These are phyloP conservation scores for Paragorgia papillata DNA, from an alignment of 92 coral and sea anemone species.

Conservation along the genomic window DNA sequence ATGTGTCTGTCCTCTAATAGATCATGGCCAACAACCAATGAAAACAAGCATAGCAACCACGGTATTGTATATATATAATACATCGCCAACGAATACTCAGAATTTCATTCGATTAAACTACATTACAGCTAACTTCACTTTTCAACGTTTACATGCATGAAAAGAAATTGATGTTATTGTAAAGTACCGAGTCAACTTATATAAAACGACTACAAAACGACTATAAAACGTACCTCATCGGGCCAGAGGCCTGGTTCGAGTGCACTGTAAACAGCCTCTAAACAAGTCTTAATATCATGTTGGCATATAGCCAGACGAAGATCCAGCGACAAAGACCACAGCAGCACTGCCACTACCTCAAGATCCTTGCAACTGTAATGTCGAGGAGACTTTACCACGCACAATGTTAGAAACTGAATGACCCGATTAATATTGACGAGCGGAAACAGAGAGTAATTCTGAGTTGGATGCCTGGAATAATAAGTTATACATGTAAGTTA, in stretches of 20 bases:
- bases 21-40: no score
- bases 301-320: constrained; percentile 66
- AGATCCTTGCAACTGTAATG: constrained; percentile 64
- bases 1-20: no score
- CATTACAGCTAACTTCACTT: no score
- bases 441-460: constrained; percentile 49
- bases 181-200: no score
- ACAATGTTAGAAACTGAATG: constrained; percentile 75
- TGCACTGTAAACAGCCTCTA: constrained; percentile 70
- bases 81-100: no score
- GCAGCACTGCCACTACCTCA: constrained; percentile 57
- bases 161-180: no score
- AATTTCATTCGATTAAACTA: no score
- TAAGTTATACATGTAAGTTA: background rate
- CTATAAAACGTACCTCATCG: constrained; percentile 66
- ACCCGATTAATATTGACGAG: constrained; percentile 64
- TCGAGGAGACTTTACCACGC: constrained; percentile 66
- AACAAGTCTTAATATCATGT: constrained; percentile 82
- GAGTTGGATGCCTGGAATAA: background rate
- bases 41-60: no score
- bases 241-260: constrained; percentile 77
- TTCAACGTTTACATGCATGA: no score
- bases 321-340: constrained; percentile 80
- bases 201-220: no score
- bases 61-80: no score